phyloP scores from a whole-genome alignment of 2,797 vertebrate species.

The Myotis planiceps region DNA sequence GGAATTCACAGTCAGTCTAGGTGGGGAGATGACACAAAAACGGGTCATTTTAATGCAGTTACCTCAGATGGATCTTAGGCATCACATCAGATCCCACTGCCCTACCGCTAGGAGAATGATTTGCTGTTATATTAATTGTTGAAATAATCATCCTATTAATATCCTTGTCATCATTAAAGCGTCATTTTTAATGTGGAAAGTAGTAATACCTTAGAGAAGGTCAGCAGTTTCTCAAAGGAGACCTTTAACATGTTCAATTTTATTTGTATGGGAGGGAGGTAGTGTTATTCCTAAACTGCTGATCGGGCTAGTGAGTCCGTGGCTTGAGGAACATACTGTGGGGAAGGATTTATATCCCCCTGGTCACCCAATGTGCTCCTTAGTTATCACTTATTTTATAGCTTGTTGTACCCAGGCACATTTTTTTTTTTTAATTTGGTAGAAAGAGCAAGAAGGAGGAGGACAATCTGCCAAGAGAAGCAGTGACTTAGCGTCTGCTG shows the following conservation, averaged over 20 bases:
- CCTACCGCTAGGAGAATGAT: not conserved
- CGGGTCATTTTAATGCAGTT: slow-evolving; percentile 31
- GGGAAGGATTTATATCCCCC: slow-evolving; percentile 18
- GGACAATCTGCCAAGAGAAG: slow-evolving; percentile 43
- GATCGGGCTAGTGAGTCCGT: not conserved
- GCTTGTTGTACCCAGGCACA: not conserved
- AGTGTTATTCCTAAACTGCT: not conserved
- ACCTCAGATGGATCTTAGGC: not conserved
- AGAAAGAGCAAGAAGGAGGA: slow-evolving; percentile 25
- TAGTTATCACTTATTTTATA: slow-evolving; percentile 51
- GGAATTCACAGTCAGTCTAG: not conserved
- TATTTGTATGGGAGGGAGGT: not conserved
- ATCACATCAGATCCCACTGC: not conserved
- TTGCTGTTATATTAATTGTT: slow-evolving; percentile 54
- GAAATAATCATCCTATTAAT: slow-evolving; percentile 46
- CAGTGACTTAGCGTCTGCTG: not conserved
- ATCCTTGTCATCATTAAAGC: slow-evolving; percentile 40
- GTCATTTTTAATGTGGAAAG: slow-evolving; percentile 45
- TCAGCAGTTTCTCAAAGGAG: slow-evolving; percentile 52
- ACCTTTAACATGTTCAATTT: slow-evolving; percentile 44
- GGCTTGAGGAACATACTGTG: slow-evolving; percentile 5
- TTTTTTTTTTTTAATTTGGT: slow-evolving; percentile 8
- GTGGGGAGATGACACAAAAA: slow-evolving; percentile 33
- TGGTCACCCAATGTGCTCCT: not conserved
- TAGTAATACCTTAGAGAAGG: slow-evolving; percentile 55